Conservation (phyloP, 2,113 vertebrate species). For the Probosciger aterrimus region DNA sequence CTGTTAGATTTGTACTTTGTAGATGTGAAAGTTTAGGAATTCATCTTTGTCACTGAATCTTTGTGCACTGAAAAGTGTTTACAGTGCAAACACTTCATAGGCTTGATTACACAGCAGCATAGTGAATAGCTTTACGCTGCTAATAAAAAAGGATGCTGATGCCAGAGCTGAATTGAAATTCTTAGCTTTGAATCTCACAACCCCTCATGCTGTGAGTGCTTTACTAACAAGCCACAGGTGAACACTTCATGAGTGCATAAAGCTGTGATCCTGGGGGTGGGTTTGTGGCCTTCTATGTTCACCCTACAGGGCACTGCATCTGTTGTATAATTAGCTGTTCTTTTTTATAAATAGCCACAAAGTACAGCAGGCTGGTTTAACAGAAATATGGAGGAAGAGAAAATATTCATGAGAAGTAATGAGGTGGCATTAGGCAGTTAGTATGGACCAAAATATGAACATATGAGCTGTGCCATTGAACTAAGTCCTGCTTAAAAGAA, state of each 20-base stretch:
- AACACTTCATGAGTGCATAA: neutral
- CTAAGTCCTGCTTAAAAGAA: neutral
- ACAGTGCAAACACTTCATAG: constrained; percentile 6
- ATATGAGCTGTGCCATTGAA: neutral
- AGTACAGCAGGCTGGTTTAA: neutral
- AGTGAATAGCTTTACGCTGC: neutral
- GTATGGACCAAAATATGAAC: neutral
- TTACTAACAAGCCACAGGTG: constrained; percentile 32
- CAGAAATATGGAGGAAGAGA: neutral
- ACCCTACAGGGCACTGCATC: neutral
- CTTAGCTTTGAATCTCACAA: neutral
- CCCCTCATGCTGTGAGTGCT: neutral
- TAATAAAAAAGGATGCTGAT: constrained; percentile 22
- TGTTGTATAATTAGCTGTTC: constrained; percentile 33
- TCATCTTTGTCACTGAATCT: neutral
- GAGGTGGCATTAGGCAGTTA: neutral
- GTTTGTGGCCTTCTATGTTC: neutral
- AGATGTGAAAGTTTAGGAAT: neutral
- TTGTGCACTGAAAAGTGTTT: neutral
- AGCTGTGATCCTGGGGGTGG: neutral
- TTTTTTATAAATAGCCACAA: neutral
- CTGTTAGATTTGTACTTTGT: neutral
- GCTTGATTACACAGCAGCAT: neutral
- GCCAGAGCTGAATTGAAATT: neutral
- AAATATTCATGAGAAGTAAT: constrained; percentile 7